These are phyloP conservation scores for Porphyrio hochstetteri DNA, from an alignment of 2,113 vertebrate genomes.

Conservation along the genomic window DNA sequence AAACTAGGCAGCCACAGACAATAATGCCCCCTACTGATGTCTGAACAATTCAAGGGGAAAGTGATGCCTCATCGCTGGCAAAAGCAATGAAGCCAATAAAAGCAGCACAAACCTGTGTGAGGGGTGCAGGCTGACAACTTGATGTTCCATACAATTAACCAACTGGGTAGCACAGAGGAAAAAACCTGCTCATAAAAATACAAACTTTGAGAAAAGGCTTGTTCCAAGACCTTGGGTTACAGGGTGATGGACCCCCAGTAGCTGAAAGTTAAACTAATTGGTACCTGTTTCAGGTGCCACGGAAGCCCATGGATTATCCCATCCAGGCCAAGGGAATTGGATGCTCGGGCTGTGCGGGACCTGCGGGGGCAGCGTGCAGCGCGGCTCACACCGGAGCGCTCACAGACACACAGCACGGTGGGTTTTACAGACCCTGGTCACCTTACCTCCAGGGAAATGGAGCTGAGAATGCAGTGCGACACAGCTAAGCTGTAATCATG, in stretches of 20 bases:
- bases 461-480: accelerated
- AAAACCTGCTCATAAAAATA: not conserved
- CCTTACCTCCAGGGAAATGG: not conserved
- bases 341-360: not conserved
- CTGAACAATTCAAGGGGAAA: not conserved
- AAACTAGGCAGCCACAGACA: not conserved
- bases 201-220: not conserved
- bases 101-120: not conserved
- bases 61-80: not conserved
- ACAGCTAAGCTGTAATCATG: not conserved
- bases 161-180: not conserved
- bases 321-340: not conserved
- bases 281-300: not conserved
- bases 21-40: constrained; percentile 51
- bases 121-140: not conserved
- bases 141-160: not conserved
- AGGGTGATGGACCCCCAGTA: not conserved
- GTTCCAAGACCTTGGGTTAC: not conserved
- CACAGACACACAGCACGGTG: accelerated
- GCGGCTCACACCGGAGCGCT: accelerated
- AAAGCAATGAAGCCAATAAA: not conserved
- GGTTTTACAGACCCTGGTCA: not conserved
- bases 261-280: not conserved
- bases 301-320: not conserved
- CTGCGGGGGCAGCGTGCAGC: not conserved